Base-by-base conservation (phyloP, 2,888 invertebrate species). In the Plagodis dolabraria region DNA sequence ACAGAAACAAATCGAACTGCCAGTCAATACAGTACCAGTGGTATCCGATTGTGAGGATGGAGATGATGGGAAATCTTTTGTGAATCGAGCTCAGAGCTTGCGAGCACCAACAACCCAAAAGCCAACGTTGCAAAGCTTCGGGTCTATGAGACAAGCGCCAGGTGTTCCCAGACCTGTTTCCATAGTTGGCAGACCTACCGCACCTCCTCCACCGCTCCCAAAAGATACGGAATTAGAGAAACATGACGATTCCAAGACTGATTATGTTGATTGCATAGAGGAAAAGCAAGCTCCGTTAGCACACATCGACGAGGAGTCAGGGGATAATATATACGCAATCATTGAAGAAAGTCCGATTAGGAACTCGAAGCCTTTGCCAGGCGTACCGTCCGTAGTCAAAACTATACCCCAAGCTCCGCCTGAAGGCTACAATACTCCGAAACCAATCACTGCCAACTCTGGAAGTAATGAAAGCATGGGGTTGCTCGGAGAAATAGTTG, bases 301-400 rank as follows among this genome's bases (percentile, higher is more conserved):
- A 0, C 94, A 95, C 68, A 95, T 95, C 50, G 93, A 94, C 62
- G 95, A 95, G 71, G 94, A 93, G 72, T 94, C 94, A 0, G 83
- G 92, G 10, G 97, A 97, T 75, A 97, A 97, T 75, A 97, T 97
- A 65, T 97, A 97, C 79, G 97, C 97, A 0, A 96, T 97, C 0
- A 97, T 97, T 51, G 97, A 97, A 76, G 97, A 97, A 79, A 94
- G 95, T 40, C 95, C 96, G 0, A 92, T 94, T 33, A 53, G 56
- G 0, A 92, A 83, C 47, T 85, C 86, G 0, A 89, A 89, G 65
- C 86, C 87, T 0, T 75, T 88, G 12, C 91, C 88, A 0, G 80
- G 79, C 0, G 87, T 90, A 0, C 87, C 93, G 2, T 75, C 80
- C 4, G 83, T 81, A 0, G 69, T 76, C 35, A 82, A 84, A 71